Percentiles rank a stretch among this genome's conserved stretches.
Evolutionary conservation across 2,113 vertebrate species (phyloP).

Genomic region (Lanius ludovicianus): DNA sequence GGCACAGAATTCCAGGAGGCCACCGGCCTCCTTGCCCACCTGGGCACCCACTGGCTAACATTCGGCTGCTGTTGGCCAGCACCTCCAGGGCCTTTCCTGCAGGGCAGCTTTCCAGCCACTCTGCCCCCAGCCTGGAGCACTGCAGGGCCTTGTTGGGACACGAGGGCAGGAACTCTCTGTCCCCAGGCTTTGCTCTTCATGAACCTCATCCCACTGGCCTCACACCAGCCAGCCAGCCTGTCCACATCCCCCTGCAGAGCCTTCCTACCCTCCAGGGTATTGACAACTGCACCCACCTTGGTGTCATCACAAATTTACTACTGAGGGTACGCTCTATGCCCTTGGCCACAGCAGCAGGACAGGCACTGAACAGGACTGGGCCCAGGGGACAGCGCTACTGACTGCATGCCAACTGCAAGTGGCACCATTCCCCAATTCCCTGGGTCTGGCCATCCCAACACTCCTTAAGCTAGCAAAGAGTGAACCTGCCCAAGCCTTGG

Average conservation of each 20-base stretch:
- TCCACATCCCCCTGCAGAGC: neutral
- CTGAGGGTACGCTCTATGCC: rapidly evolving
- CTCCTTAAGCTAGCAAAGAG: neutral
- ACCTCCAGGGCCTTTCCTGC: too few relatives aligned
- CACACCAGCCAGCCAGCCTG: too few relatives aligned
- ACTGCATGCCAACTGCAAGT: rapidly evolving
- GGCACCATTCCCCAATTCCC: rapidly evolving
- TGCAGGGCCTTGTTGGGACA: too few relatives aligned
- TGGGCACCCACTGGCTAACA: too few relatives aligned
- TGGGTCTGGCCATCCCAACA: rapidly evolving
- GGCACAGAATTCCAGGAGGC: too few relatives aligned
- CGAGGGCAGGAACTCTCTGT: too few relatives aligned
- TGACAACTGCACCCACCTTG: rapidly evolving
- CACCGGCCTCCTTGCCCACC: too few relatives aligned
- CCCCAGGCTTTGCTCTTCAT: neutral
- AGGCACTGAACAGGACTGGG: neutral
- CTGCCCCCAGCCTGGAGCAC: too few relatives aligned
- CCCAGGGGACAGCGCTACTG: rapidly evolving
- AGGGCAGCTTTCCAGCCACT: too few relatives aligned
- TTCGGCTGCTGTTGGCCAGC: too few relatives aligned
- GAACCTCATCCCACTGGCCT: neutral
- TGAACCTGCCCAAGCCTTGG: too few relatives aligned
- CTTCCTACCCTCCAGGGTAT: neutral
- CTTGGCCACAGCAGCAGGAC: neutral
- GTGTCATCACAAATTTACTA: neutral